phyloP scores from a whole-genome alignment of 1,140 invertebrate species.

The Sycobia sp. region DNA sequence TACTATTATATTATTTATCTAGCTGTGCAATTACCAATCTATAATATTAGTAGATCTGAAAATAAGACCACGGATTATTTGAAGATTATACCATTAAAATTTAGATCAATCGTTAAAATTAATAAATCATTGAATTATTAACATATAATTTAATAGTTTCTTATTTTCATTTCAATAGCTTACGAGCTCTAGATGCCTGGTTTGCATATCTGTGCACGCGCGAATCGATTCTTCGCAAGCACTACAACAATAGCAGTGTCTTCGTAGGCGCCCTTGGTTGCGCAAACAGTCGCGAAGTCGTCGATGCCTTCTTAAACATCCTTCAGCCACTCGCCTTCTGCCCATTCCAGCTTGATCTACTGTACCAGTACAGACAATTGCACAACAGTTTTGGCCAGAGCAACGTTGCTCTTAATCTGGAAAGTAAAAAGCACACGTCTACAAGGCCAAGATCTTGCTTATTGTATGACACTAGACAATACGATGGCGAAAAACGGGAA shows the following conservation, averaged over 20 bases:
- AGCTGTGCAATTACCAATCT: too few relatives aligned
- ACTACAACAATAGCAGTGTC: conserved; percentile 76
- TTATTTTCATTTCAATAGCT: conserved; percentile 57
- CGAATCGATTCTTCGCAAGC: conserved; percentile 80
- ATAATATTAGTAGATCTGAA: too few relatives aligned
- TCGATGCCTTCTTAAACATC: conserved; percentile 75
- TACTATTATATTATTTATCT: too few relatives aligned
- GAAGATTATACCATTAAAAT: too few relatives aligned
- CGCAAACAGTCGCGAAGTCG: conserved; percentile 67
- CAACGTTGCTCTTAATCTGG: not conserved
- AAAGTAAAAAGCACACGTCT: not conserved
- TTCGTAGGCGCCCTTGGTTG: conserved; percentile 72
- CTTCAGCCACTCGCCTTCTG: conserved; percentile 77
- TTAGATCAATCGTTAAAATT: too few relatives aligned
- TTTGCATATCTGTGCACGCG: conserved; percentile 80
- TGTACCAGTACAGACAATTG: conserved; percentile 78
- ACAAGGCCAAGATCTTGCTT: conserved; percentile 71
- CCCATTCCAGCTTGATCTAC: conserved; percentile 79
- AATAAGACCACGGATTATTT: too few relatives aligned
- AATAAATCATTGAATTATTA: too few relatives aligned
- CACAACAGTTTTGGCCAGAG: conserved; percentile 72
- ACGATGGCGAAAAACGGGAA: conserved; percentile 60
- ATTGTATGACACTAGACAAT: conserved; percentile 56
- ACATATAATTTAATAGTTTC: conserved; percentile 12
- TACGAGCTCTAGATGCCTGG: conserved; percentile 84